These are phyloP conservation scores for Pantherophis vulpinus DNA, from an alignment of 2,797 vertebrate genomes.

Conservation along the genomic window DNA sequence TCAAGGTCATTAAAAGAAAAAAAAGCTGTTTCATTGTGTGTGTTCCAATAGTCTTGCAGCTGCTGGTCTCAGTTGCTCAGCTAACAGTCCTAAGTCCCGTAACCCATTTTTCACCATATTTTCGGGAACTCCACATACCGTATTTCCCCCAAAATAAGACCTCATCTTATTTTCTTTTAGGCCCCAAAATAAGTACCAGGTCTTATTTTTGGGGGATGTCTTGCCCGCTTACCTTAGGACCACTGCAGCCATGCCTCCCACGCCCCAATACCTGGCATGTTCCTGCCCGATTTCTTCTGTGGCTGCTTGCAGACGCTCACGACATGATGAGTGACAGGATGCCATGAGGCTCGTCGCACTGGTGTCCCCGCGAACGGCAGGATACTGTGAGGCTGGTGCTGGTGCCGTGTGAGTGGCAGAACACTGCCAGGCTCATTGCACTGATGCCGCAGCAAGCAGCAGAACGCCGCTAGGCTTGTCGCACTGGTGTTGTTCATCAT, in stretches of 20 bases:
- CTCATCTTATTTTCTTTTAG: too few species aligned
- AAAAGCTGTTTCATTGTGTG: neutral
- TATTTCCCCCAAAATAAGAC: neutral
- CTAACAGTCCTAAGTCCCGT: neutral
- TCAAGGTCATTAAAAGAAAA: neutral
- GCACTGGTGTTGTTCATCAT: fast-evolving
- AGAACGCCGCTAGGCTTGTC: too few species aligned
- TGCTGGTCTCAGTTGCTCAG: neutral
- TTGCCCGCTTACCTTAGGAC: too few species aligned
- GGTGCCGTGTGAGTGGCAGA: too few species aligned
- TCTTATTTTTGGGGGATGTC: neutral
- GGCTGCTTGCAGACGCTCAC: neutral
- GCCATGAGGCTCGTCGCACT: too few species aligned
- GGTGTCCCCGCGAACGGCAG: too few species aligned
- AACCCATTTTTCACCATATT: neutral
- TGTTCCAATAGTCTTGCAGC: neutral
- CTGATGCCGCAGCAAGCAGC: too few species aligned
- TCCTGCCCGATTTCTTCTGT: neutral
- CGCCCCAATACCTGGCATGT: neutral
- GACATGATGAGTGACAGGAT: too few species aligned
- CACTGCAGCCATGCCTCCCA: neutral
- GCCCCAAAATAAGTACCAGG: neutral
- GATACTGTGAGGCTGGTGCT: too few species aligned
- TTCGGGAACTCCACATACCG: neutral
- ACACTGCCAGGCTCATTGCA: too few species aligned